Percentiles rank a stretch among this genome's conserved stretches.
phyloP scores from a whole-genome alignment of 2,113 vertebrate species.

The Neomonachus schauinslandi region DNA sequence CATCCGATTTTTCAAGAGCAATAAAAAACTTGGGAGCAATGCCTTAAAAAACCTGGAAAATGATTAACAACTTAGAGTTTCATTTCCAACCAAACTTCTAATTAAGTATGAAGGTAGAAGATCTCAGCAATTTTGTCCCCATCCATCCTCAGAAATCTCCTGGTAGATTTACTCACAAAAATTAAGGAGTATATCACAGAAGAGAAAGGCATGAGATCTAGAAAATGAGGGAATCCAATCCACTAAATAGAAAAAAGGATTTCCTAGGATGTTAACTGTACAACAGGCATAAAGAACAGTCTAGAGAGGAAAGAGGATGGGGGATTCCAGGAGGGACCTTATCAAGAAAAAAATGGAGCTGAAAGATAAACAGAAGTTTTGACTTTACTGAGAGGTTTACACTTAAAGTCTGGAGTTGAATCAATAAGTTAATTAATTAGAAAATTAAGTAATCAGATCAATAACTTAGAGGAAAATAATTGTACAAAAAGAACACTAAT shows the following conservation, averaged over 20 bases:
- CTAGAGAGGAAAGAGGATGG: not conserved
- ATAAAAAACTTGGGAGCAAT: not conserved
- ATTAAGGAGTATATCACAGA: not conserved
- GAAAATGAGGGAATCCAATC: not conserved
- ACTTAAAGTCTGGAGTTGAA: not conserved
- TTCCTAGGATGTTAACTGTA: not conserved
- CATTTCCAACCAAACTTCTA: not conserved
- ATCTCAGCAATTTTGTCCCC: not conserved
- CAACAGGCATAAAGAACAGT: not conserved
- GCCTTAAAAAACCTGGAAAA: slow-evolving; percentile 6
- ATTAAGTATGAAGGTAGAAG: not conserved
- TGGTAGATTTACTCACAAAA: not conserved
- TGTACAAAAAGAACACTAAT: not conserved
- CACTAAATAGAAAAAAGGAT: not conserved
- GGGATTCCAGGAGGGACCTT: not conserved
- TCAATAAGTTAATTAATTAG: not conserved
- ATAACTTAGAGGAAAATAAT: not conserved
- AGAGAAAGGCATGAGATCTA: not conserved
- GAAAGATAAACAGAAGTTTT: not conserved
- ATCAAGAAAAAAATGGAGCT: not conserved
- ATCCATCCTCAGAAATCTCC: not conserved
- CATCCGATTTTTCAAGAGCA: not conserved
- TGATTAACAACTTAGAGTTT: not conserved
- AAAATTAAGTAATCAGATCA: not conserved
- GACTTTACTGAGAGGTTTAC: not conserved